Evolutionary conservation across 2,797 vertebrate genomes (phyloP).

Genomic region (Halcyon badia): DNA sequence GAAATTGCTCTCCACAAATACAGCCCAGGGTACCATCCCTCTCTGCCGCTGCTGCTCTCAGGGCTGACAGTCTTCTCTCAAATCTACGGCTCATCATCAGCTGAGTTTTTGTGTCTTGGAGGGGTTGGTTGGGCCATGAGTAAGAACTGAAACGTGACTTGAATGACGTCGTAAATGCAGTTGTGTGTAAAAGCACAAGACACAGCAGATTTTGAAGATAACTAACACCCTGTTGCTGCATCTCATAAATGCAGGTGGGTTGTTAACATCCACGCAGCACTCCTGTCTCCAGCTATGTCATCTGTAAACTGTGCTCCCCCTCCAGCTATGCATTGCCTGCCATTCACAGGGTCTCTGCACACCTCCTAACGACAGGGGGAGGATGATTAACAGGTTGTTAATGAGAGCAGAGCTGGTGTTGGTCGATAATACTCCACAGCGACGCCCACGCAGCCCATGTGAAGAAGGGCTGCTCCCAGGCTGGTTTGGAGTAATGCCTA

Average conservation of each 20-base stretch:
- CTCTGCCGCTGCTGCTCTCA: not conserved
- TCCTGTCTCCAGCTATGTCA: slow-evolving; percentile 19
- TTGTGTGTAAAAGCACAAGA: not conserved
- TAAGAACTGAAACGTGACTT: not conserved
- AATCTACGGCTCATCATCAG: not conserved
- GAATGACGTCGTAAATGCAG: not conserved
- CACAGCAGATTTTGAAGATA: not conserved
- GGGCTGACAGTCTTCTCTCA: not conserved
- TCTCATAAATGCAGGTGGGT: not conserved
- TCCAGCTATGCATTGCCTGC: not conserved
- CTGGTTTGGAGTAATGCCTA: not conserved
- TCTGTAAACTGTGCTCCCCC: not conserved
- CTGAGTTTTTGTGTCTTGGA: not conserved
- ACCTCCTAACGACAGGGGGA: not conserved
- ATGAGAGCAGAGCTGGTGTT: slow-evolving; percentile 15
- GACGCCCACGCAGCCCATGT: not conserved
- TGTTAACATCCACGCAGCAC: not conserved
- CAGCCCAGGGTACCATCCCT: not conserved
- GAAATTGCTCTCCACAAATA: not conserved
- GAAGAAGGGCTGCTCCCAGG: not conserved
- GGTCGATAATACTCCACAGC: not conserved
- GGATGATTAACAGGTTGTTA: not conserved
- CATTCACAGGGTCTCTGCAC: not conserved
- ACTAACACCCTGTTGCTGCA: not conserved
- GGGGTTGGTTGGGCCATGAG: not conserved